Conservation (phyloP, 2,888 invertebrate genomes). For the Ligdia adustata region DNA sequence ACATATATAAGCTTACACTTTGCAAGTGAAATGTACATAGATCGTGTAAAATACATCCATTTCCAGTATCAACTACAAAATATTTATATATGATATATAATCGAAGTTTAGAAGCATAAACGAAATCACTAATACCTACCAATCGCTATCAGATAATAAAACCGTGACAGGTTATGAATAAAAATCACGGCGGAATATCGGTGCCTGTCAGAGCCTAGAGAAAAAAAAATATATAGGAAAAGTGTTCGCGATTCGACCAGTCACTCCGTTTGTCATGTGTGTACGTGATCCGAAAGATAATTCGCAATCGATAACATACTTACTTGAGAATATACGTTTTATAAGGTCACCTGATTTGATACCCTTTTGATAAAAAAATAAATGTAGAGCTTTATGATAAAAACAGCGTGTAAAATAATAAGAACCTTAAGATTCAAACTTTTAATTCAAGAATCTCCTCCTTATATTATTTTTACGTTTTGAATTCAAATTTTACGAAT, state of each 20-base stretch:
- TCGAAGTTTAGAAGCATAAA: too few species aligned
- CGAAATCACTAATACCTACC: constrained; percentile 14
- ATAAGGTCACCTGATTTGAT: constrained; percentile 27
- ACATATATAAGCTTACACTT: too few species aligned
- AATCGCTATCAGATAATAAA: constrained; percentile 25
- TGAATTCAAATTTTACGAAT: too few species aligned
- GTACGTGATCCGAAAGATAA: constrained; percentile 43
- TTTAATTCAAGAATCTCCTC: too few species aligned
- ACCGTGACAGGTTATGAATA: constrained; percentile 31
- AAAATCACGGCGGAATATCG: constrained; percentile 36
- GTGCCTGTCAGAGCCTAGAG: constrained; percentile 34
- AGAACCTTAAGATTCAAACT: too few species aligned
- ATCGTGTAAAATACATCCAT: too few species aligned
- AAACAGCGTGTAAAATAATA: too few species aligned
- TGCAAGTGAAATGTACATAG: too few species aligned
- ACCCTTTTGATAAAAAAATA: constrained; percentile 6
- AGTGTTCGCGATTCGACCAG: constrained; percentile 34
- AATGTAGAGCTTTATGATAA: background rate
- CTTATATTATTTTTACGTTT: too few species aligned
- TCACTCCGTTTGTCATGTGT: constrained; percentile 47
- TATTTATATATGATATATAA: too few species aligned
- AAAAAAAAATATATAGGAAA: constrained; percentile 27
- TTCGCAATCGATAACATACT: constrained; percentile 34
- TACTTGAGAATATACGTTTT: constrained; percentile 16
- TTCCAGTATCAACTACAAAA: too few species aligned